Percentiles rank a stretch among this genome's conserved stretches.
Conservation (phyloP, 2,113 vertebrate genomes). For the Anser brachyrhynchus region DNA sequence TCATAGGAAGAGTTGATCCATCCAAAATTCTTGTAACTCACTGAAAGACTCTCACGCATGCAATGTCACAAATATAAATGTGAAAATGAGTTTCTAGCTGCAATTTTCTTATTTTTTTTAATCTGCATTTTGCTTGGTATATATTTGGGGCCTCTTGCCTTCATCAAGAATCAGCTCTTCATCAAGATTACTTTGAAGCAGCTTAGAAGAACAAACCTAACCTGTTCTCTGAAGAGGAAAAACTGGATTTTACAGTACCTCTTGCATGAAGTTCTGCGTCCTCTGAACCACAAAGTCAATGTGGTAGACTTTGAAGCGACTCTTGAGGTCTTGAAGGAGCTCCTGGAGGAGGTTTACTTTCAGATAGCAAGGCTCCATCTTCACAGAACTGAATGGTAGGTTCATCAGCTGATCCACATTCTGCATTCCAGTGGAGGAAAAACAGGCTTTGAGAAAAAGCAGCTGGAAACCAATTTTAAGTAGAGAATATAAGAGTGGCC, state of each 20-base stretch:
- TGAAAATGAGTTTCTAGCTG: not conserved
- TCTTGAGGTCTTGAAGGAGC: slow-evolving; percentile 82
- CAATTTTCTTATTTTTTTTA: not conserved
- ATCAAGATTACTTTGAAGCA: slow-evolving; percentile 34
- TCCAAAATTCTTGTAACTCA: not conserved
- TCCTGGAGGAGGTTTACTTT: slow-evolving; percentile 82
- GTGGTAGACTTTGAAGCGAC: slow-evolving; percentile 82
- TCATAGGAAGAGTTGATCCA: not conserved
- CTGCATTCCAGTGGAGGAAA: slow-evolving; percentile 65
- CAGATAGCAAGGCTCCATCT: slow-evolving; percentile 86
- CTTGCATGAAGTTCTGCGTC: slow-evolving; percentile 90
- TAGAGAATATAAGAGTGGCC: not conserved
- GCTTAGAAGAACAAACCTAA: slow-evolving; percentile 5
- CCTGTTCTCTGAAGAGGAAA: slow-evolving; percentile 3
- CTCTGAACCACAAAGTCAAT: slow-evolving; percentile 83
- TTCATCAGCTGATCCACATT: slow-evolving; percentile 72
- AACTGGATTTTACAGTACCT: slow-evolving; percentile 76
- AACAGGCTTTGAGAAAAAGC: not conserved
- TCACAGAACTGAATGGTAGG: slow-evolving; percentile 73
- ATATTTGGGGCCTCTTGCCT: not conserved
- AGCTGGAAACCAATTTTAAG: not conserved
- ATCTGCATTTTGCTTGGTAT: not conserved
- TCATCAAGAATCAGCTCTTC: not conserved
- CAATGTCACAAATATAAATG: not conserved
- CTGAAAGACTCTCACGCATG: not conserved